Evolutionary conservation across 2,888 invertebrate genomes (phyloP).

Genomic region (Petrolisthes manimaculis): DNA sequence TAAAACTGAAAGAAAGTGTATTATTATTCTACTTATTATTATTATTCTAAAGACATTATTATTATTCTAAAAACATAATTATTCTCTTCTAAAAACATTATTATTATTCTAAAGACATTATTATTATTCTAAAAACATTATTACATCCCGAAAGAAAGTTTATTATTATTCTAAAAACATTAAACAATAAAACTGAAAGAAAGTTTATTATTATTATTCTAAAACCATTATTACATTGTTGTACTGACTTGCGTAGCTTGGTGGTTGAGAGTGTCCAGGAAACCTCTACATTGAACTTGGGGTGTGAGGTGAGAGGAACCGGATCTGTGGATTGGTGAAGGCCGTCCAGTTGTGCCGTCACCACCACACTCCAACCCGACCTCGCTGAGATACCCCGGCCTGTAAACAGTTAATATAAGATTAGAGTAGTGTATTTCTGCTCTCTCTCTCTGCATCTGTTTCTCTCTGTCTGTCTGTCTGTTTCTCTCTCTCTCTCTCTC

Average conservation of each 20-base stretch:
- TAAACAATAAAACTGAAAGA: too few relatives aligned
- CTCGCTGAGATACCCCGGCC: slow-evolving; percentile 37
- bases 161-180: too few relatives aligned
- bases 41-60: not conserved
- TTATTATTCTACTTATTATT: not conserved
- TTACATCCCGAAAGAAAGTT: too few relatives aligned
- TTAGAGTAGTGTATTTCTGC: too few relatives aligned
- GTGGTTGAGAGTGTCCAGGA: slow-evolving; percentile 43
- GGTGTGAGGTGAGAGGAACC: slow-evolving; percentile 37
- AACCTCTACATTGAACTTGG: slow-evolving; percentile 49
- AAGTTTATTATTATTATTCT: too few relatives aligned
- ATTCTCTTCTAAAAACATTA: too few relatives aligned
- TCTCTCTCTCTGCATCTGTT: too few relatives aligned
- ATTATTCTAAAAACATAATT: not conserved
- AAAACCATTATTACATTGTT: too few relatives aligned
- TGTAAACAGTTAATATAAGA: slow-evolving; percentile 24
- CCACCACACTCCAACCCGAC: slow-evolving; percentile 19
- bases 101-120: too few relatives aligned
- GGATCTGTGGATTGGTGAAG: slow-evolving; percentile 39
- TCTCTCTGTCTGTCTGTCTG: too few relatives aligned
- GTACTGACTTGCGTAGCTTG: slow-evolving; percentile 42
- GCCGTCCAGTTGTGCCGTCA: slow-evolving; percentile 40
- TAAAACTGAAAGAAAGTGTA: too few relatives aligned
- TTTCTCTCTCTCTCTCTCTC: too few relatives aligned
- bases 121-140: not conserved